Percentiles rank a stretch among this genome's conserved stretches.
These are phyloP conservation scores for Typhlichthys eigenmanni DNA, from an alignment of 2,797 vertebrate species.

Conservation along the genomic window DNA sequence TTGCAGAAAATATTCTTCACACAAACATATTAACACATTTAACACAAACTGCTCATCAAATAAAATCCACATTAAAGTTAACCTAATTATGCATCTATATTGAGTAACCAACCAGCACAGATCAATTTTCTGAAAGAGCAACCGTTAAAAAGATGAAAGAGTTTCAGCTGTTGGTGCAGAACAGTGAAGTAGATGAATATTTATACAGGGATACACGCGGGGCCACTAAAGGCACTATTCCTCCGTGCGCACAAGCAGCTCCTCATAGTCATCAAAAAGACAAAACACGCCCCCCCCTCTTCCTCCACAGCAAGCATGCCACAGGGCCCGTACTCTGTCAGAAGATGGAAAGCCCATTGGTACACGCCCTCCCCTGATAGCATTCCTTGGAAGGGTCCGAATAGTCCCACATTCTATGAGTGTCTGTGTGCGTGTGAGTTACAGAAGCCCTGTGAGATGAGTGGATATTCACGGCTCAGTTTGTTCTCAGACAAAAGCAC, in stretches of 20 bases:
- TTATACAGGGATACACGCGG: constrained; percentile 64
- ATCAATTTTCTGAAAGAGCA: constrained; percentile 51
- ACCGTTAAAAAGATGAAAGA: constrained; percentile 64
- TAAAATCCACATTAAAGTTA: constrained; percentile 14
- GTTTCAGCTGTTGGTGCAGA: constrained; percentile 63
- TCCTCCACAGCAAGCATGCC: constrained; percentile 18
- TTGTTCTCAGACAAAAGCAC: constrained; percentile 67
- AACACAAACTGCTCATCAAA: constrained; percentile 4
- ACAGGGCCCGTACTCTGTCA: constrained; percentile 30
- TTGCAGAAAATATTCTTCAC: too few relatives aligned
- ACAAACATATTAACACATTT: too few relatives aligned
- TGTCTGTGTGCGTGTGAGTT: constrained; percentile 37
- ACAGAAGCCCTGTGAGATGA: constrained; percentile 49
- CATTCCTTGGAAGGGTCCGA: constrained; percentile 37
- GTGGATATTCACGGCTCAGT: constrained; percentile 58
- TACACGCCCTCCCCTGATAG: constrained; percentile 43
- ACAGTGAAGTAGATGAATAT: constrained; percentile 69
- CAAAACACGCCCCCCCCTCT: constrained; percentile 32
- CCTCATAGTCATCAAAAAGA: background rate
- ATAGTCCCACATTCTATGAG: constrained; percentile 25
- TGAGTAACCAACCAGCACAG: constrained; percentile 24
- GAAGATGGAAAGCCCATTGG: constrained; percentile 39
- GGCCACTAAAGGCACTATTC: constrained; percentile 32
- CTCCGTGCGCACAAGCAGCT: constrained; percentile 6
- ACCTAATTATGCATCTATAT: constrained; percentile 14